phyloP scores from a whole-genome alignment of 2,113 vertebrate genomes.

The Cervus canadensis region DNA sequence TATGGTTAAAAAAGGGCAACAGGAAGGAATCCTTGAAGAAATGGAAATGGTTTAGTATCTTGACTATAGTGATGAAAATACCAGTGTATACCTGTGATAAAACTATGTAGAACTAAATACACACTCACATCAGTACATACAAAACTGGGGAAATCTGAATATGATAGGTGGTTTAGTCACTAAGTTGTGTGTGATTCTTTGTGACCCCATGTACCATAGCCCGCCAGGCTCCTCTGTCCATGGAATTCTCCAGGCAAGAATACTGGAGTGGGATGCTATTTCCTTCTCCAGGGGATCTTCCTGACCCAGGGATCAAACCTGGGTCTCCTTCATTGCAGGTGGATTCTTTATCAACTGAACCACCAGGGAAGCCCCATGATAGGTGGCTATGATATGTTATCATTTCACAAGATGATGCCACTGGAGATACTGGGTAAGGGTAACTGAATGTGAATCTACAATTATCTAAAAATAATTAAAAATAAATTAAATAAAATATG shows the following conservation, averaged over 20 bases:
- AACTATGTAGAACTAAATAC: no score
- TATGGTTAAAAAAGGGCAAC: not conserved
- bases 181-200: not conserved
- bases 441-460: not conserved
- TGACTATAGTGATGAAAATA: not conserved
- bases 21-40: not conserved
- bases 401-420: not conserved
- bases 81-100: not conserved
- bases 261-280: not conserved
- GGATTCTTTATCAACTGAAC: not conserved
- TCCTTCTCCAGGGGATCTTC: not conserved
- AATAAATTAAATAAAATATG: not conserved
- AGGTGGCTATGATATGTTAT: accelerated
- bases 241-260: not conserved
- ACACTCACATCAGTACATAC: not conserved
- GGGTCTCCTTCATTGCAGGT: not conserved
- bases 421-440: not conserved
- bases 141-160: not conserved
- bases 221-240: not conserved
- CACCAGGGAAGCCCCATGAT: not conserved
- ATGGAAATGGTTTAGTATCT: not conserved
- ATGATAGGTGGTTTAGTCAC: not conserved
- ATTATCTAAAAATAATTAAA: not conserved
- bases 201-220: not conserved
- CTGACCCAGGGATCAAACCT: not conserved